Conservation (phyloP, 2,797 vertebrate species). For the Bovichtus variegatus region DNA sequence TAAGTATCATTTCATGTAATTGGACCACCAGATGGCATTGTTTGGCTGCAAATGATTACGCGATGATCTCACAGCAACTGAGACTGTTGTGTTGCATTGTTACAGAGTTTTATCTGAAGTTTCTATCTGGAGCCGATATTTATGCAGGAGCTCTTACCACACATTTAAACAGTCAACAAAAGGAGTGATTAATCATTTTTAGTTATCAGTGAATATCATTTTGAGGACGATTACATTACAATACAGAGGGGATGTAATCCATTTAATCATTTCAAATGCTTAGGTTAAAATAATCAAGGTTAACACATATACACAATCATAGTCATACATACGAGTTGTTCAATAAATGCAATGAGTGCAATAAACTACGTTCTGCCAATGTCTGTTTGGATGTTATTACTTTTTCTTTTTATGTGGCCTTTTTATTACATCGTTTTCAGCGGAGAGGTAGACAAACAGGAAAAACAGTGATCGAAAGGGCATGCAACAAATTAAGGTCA, state of each 20-base stretch:
- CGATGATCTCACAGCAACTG: not conserved
- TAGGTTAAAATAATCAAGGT: not conserved
- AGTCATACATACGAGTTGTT: not conserved
- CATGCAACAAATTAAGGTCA: not conserved
- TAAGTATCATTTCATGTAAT: conserved; percentile 7
- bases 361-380: not conserved
- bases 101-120: not conserved
- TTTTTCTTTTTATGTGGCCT: too few relatives aligned
- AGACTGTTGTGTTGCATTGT: not conserved
- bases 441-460: not conserved
- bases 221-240: not conserved
- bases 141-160: not conserved
- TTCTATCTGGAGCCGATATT: not conserved
- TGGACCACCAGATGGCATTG: conserved; percentile 67
- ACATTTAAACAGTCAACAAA: not conserved
- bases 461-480: not conserved
- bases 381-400: not conserved
- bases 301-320: not conserved
- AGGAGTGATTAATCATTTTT: not conserved
- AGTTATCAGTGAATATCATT: not conserved
- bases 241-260: not conserved
- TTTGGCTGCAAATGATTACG: conserved; percentile 31
- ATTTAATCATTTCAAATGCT: not conserved
- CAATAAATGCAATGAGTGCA: too few relatives aligned
- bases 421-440: conserved; percentile 1